A percentile compares a stretch with the other conserved stretches of the same genome.
These are phyloP conservation scores for Saguinus midas DNA, from an alignment of 2,113 vertebrate species.

Conservation along the genomic window DNA sequence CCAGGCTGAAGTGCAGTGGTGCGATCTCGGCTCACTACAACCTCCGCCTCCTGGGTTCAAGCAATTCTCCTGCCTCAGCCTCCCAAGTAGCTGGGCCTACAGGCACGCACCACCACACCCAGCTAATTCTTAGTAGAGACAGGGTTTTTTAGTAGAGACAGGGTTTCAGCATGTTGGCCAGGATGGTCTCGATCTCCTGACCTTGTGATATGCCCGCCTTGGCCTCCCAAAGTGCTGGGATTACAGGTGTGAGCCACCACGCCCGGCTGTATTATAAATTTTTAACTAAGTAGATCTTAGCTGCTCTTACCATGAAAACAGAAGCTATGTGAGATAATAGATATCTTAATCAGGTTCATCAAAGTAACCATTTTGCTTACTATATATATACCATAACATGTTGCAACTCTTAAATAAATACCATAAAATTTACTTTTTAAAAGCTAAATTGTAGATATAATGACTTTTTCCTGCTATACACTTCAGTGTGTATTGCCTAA, in stretches of 20 bases:
- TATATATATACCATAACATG: not conserved
- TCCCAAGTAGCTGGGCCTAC: too few relatives aligned
- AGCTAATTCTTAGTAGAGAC: too few relatives aligned
- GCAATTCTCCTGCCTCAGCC: too few relatives aligned
- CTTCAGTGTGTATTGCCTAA: not conserved
- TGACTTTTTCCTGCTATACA: not conserved
- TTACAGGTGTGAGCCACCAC: too few relatives aligned
- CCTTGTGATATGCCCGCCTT: too few relatives aligned
- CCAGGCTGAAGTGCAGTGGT: too few relatives aligned
- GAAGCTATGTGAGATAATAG: not conserved
- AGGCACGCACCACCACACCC: accelerated
- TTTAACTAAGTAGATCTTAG: not conserved
- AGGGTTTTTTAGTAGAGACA: too few relatives aligned
- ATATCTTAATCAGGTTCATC: not conserved
- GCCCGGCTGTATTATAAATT: not conserved
- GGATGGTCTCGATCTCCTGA: too few relatives aligned
- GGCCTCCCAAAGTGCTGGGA: too few relatives aligned
- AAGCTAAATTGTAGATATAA: not conserved
- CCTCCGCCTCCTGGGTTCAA: too few relatives aligned
- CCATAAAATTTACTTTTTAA: not conserved
- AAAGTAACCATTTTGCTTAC: not conserved
- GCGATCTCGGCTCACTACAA: too few relatives aligned
- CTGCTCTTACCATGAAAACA: not conserved
- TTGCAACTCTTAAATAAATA: not conserved
- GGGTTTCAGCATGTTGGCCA: too few relatives aligned